Evolutionary conservation across 2,797 vertebrate genomes (phyloP).

Genomic region (Atherinosoma microstoma): DNA sequence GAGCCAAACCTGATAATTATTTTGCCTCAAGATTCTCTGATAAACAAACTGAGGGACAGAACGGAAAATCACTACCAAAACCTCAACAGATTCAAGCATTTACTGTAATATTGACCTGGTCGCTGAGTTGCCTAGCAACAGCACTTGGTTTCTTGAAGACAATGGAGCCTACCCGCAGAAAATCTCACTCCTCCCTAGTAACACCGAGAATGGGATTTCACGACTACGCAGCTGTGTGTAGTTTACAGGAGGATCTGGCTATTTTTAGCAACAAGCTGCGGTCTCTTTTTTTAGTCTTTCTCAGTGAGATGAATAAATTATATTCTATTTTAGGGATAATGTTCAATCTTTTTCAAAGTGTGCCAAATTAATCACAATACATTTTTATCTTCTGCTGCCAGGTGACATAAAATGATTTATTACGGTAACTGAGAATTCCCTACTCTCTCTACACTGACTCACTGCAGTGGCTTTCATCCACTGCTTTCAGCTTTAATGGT

Average conservation of each 20-base stretch:
- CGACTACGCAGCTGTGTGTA: conserved; percentile 34
- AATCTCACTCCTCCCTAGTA: conserved; percentile 71
- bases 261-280: conserved; percentile 67
- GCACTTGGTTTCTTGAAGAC: conserved; percentile 64
- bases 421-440: conserved; percentile 4
- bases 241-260: conserved; percentile 41
- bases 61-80: conserved; percentile 69
- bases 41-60: conserved; percentile 34
- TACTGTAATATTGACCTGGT: conserved; percentile 78
- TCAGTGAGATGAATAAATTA: conserved; percentile 23
- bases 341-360: not conserved
- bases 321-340: conserved; percentile 10
- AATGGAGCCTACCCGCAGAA: conserved; percentile 57
- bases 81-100: conserved; percentile 44
- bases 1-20: not conserved
- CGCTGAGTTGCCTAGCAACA: conserved; percentile 82
- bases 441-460: conserved; percentile 28
- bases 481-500: not conserved
- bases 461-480: conserved; percentile 5
- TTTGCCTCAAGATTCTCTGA: not conserved
- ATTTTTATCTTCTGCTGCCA: not conserved
- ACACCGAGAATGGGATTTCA: conserved; percentile 64
- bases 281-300: not conserved
- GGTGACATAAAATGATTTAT: conserved; percentile 8
- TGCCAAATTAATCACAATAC: conserved; percentile 13